A percentile compares a stretch with the other conserved stretches of the same genome.
Conservation (phyloP, 2,888 invertebrate species). For the Nemotelus pantherinus region DNA sequence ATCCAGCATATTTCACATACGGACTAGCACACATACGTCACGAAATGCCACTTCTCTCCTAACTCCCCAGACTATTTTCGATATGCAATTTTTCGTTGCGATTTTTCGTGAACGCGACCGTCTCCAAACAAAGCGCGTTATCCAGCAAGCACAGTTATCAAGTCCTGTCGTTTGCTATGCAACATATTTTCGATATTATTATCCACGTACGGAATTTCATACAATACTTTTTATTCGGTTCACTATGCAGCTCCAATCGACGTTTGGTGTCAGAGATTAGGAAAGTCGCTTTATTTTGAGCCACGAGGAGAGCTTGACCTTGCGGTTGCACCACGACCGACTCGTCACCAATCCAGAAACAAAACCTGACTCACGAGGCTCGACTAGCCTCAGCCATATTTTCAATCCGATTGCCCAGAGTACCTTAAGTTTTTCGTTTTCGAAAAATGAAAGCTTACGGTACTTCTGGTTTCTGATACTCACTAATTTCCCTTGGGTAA, state of each 20-base stretch:
- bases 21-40: constrained; percentile 6
- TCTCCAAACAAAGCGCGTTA: constrained; percentile 28
- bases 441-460: no score
- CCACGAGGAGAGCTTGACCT: no score
- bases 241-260: constrained; percentile 8
- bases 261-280: constrained; percentile 18
- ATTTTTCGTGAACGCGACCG: neutral
- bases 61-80: constrained; percentile 26
- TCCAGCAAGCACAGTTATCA: constrained; percentile 21
- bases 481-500: no score
- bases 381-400: no score
- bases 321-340: no score
- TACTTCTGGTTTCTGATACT: no score
- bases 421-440: no score
- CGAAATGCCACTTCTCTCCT: constrained; percentile 36
- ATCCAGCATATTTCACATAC: neutral
- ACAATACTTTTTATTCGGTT: constrained; percentile 22
- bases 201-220: constrained; percentile 42
- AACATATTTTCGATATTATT: constrained; percentile 33
- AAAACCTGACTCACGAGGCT: no score
- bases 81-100: constrained; percentile 1
- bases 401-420: no score
- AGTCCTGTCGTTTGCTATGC: constrained; percentile 6
- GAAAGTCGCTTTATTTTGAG: constrained; percentile 24
- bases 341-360: no score